These are phyloP conservation scores for Orbicella faveolata DNA, from an alignment of 64 coral and sea anemone species.

Conservation along the genomic window DNA sequence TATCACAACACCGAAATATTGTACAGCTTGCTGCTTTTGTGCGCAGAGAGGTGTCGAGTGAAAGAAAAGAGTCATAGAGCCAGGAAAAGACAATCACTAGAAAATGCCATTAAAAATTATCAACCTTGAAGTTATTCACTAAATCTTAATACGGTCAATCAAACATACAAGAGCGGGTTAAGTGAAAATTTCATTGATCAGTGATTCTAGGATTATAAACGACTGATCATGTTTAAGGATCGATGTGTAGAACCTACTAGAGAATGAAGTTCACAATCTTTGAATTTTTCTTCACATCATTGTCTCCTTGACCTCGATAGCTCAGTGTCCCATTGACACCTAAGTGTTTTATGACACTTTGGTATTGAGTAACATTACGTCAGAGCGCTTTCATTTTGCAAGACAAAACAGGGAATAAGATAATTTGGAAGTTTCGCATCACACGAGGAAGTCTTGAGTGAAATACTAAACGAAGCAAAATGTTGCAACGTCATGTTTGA, in stretches of 20 bases:
- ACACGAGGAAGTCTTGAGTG: not conserved
- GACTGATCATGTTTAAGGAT: not conserved
- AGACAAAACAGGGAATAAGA: constrained; percentile 13
- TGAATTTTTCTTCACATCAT: not conserved
- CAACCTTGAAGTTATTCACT: constrained; percentile 2
- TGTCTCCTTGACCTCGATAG: not conserved
- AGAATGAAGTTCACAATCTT: not conserved
- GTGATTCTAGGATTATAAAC: not conserved
- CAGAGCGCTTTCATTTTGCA: constrained; percentile 3
- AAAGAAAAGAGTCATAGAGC: not conserved
- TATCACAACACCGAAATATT: not conserved
- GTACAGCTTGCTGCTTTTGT: not conserved
- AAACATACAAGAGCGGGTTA: not conserved
- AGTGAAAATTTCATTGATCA: too few relatives aligned
- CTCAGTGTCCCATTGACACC: not conserved
- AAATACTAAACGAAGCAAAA: not conserved
- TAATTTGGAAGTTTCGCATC: not conserved
- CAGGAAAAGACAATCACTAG: not conserved
- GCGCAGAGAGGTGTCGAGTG: not conserved
- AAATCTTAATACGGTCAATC: not conserved
- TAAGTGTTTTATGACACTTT: not conserved
- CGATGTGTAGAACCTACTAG: not conserved
- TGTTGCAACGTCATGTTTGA: not conserved
- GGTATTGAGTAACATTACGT: constrained; percentile 43
- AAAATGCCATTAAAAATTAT: not conserved